Percentiles rank a stretch among this genome's conserved stretches.
Evolutionary conservation across 2,113 vertebrate genomes (phyloP).

Genomic region (Crotalus tigris): DNA sequence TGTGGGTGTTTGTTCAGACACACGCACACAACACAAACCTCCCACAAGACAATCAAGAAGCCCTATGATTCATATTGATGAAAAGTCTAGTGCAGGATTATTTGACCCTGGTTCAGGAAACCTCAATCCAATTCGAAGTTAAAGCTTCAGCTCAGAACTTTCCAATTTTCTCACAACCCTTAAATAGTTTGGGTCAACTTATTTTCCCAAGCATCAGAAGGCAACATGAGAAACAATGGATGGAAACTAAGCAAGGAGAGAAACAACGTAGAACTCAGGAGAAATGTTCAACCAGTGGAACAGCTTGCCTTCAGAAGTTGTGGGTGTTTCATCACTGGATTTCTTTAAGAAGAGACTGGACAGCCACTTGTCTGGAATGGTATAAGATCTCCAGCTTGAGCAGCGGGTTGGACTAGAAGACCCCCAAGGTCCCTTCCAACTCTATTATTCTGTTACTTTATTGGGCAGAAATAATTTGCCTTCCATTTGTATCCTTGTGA

Average conservation of each 20-base stretch:
- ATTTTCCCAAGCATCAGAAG: background rate
- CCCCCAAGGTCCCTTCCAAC: background rate
- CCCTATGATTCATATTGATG: background rate
- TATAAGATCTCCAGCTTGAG: background rate
- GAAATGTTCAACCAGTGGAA: background rate
- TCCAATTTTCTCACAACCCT: background rate
- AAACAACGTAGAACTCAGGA: background rate
- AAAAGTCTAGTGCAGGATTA: background rate
- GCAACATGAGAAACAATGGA: background rate
- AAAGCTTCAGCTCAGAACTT: background rate
- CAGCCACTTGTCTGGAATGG: background rate
- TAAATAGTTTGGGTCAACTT: background rate
- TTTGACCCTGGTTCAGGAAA: background rate
- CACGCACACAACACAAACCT: background rate
- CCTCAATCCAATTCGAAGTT: background rate
- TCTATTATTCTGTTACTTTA: background rate
- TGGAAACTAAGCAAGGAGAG: background rate
- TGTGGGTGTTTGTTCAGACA: background rate
- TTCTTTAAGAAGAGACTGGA: background rate
- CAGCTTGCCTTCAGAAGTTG: background rate
- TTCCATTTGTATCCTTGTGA: background rate
- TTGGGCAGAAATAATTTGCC: background rate
- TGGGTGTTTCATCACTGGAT: background rate
- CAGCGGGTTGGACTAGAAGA: background rate
- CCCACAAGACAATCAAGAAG: background rate